phyloP scores from a whole-genome alignment of 2,888 invertebrate genomes.

The Nomada goodeniana region DNA sequence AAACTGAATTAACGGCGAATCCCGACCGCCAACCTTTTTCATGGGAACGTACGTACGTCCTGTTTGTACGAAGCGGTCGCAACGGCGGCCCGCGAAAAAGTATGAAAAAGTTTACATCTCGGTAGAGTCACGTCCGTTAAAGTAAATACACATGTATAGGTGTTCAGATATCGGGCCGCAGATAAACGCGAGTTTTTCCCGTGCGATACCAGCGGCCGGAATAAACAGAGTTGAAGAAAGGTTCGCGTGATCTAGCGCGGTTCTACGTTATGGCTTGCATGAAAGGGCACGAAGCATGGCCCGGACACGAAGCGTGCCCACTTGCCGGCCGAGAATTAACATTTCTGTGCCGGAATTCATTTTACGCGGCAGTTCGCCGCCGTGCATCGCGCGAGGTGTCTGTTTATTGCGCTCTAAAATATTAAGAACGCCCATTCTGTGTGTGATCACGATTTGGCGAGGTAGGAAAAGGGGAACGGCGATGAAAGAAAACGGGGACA shows the following conservation, averaged over 20 bases:
- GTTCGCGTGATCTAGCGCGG: conserved; percentile 10
- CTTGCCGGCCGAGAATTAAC: conserved; percentile 32
- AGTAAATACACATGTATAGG: background rate
- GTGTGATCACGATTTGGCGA: background rate
- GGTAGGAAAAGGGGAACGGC: background rate
- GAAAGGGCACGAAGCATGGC: conserved; percentile 18
- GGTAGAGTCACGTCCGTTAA: background rate
- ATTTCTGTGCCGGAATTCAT: conserved; percentile 40
- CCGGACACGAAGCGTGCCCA: conserved; percentile 22
- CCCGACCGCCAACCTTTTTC: background rate
- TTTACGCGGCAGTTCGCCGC: conserved; percentile 2
- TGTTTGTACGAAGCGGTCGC: background rate
- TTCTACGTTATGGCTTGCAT: background rate
- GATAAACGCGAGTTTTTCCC: conserved; percentile 3
- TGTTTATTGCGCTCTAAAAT: conserved; percentile 13
- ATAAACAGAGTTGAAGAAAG: conserved; percentile 24
- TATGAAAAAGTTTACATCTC: background rate
- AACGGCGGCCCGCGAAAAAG: background rate
- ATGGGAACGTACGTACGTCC: background rate
- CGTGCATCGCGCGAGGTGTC: background rate
- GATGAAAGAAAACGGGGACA: too few relatives aligned
- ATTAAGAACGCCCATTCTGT: background rate
- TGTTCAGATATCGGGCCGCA: conserved; percentile 1
- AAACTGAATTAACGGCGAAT: background rate
- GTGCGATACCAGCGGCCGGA: background rate